Conservation (phyloP, 2,888 invertebrate genomes). For the Pyrgus malvae region DNA sequence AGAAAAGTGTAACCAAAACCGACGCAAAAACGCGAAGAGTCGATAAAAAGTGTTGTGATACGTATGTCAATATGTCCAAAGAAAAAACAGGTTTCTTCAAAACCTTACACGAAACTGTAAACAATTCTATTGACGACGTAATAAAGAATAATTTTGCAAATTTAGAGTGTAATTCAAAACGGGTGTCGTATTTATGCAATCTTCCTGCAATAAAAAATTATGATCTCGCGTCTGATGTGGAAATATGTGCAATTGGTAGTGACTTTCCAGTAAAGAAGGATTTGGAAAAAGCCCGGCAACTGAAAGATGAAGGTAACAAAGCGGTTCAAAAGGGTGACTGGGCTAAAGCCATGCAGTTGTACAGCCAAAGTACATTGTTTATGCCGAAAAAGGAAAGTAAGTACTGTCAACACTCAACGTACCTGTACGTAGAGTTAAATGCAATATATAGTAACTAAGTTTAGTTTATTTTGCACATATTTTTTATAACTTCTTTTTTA, state of each 20-base stretch:
- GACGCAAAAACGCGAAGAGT: background rate
- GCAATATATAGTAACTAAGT: too few species aligned
- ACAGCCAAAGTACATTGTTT: conserved; percentile 85
- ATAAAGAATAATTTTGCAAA: conserved; percentile 84
- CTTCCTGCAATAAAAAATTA: conserved; percentile 72
- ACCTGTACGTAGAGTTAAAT: too few species aligned
- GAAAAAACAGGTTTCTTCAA: conserved; percentile 81
- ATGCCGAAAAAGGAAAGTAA: conserved; percentile 87
- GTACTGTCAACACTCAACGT: conserved; percentile 38
- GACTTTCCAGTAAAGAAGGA: conserved; percentile 78
- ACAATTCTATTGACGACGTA: conserved; percentile 76
- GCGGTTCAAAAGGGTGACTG: conserved; percentile 88
- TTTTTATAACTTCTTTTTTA: too few species aligned
- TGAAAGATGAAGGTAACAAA: conserved; percentile 87
- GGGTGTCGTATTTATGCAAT: conserved; percentile 83
- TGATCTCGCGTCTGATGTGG: conserved; percentile 68
- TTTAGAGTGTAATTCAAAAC: conserved; percentile 84
- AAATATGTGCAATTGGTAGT: conserved; percentile 57
- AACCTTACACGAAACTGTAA: conserved; percentile 83
- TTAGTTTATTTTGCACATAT: too few species aligned
- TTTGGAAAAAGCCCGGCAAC: conserved; percentile 79
- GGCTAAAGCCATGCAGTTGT: conserved; percentile 84
- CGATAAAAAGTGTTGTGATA: background rate
- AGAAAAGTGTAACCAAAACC: conserved; percentile 25
- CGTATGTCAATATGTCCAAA: conserved; percentile 55